Conservation (phyloP, 2,888 invertebrate species). For the Ctena decussata region DNA sequence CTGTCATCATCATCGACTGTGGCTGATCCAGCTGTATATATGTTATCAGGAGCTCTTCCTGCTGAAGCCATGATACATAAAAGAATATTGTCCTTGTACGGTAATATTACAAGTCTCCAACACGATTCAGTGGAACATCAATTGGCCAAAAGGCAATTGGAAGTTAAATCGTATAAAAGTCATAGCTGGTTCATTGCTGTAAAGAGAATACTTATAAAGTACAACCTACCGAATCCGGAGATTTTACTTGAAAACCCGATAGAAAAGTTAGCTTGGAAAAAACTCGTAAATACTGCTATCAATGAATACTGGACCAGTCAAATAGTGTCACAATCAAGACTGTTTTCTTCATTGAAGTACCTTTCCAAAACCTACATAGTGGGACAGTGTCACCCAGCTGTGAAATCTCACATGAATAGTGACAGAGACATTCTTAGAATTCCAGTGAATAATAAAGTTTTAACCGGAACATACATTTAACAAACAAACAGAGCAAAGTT, state of each 20-base stretch:
- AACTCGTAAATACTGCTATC: background rate
- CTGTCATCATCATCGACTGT: constrained; percentile 16
- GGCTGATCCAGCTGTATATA: constrained; percentile 29
- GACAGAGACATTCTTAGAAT: background rate
- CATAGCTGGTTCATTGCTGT: background rate
- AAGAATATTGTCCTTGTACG: constrained; percentile 7
- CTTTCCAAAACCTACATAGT: background rate
- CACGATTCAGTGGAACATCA: background rate
- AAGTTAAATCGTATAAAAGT: background rate
- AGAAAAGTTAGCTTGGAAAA: background rate
- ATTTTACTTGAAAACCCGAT: background rate
- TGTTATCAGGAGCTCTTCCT: constrained; percentile 22
- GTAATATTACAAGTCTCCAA: background rate
- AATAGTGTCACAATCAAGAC: background rate
- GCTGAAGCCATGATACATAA: constrained; percentile 20
- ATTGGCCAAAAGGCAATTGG: background rate
- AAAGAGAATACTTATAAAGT: background rate
- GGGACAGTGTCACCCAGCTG: background rate
- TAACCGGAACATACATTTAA: background rate
- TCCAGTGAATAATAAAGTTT: background rate
- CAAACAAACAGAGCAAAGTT: background rate
- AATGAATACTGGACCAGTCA: background rate
- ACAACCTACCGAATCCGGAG: background rate
- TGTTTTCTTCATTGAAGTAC: background rate
- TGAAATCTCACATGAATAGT: background rate